These are phyloP conservation scores for Paralichthys olivaceus DNA, from an alignment of 2,113 vertebrate genomes.

Conservation along the genomic window DNA sequence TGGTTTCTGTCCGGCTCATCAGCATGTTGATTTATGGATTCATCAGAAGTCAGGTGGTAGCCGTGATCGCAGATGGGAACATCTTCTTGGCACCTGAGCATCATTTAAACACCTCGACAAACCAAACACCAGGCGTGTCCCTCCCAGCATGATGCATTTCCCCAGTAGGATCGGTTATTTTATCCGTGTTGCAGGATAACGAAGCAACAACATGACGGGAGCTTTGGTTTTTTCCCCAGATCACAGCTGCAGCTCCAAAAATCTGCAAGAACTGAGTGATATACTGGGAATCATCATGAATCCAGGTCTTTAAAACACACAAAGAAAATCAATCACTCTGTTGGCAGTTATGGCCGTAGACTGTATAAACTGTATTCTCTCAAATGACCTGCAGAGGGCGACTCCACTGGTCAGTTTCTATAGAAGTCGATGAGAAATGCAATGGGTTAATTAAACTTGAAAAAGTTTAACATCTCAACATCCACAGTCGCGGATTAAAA, in stretches of 20 bases:
- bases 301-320: background rate
- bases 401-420: no score
- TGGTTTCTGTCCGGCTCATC: background rate
- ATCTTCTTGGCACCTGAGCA: background rate
- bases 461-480: no score
- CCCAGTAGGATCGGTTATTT: background rate
- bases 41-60: no score
- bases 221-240: constrained; percentile 8
- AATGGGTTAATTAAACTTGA: background rate
- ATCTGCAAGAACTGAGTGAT: background rate
- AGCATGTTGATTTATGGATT: background rate
- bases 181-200: constrained; percentile 1
- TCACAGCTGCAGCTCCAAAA: background rate
- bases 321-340: background rate
- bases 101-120: background rate
- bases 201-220: background rate
- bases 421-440: no score
- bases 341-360: background rate
- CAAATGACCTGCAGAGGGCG: no score
- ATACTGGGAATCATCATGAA: background rate
- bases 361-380: no score
- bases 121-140: constrained; percentile 16
- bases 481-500: no score
- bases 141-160: no score
- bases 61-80: background rate